Base-by-base conservation (phyloP, 2,888 invertebrate species). In the Tetanocera ferruginea region DNA sequence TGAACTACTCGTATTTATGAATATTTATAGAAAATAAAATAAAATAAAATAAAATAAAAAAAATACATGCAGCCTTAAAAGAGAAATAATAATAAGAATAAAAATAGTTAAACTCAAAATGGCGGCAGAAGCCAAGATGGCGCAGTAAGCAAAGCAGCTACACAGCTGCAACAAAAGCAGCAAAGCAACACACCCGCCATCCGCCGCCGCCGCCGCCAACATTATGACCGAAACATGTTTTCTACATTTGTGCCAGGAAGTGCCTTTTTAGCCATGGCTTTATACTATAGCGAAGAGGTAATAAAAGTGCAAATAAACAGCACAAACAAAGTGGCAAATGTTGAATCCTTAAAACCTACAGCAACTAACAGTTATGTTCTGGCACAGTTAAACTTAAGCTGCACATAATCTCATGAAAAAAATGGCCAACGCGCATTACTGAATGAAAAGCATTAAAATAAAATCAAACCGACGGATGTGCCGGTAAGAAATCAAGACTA, bases 201-300 rank as follows among this genome's bases (percentile, higher is more conserved):
- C 52, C 14, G n/a, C 52, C 14, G n/a, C 52, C 14, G 19, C 23
- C 6, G 11, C 19, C 57, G 57, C 9, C 67, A 67, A 34, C 67
- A 67, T 67, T 67, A 67, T 67, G 67, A 37, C 37, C 67, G 49
- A 49, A 34, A 51, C 49, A 69, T 69, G 60, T 60, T 60, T 17
- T 28, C 5, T 28, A 25, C 28, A 60, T 23, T 23, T 23, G 17
- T 60, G 25, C 28, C 60, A 2, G 28, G 43, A 43, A 43, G 43
- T 43, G 43, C 14, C 43, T 43, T 43, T 43, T 43, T 43, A 43
- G 43, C 43, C 43, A 43, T 43, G 43, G 43, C 43, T 43, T 43
- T 14, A n/a, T n/a, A 43, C 43, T 43, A 43, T 14, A 43, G 14
- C 43, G 43, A 43, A 43, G 43, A 3, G 43, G 43, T 43, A 43